Base-by-base conservation (phyloP, 2,113 vertebrate species). In the Oenanthe oenanthe region DNA sequence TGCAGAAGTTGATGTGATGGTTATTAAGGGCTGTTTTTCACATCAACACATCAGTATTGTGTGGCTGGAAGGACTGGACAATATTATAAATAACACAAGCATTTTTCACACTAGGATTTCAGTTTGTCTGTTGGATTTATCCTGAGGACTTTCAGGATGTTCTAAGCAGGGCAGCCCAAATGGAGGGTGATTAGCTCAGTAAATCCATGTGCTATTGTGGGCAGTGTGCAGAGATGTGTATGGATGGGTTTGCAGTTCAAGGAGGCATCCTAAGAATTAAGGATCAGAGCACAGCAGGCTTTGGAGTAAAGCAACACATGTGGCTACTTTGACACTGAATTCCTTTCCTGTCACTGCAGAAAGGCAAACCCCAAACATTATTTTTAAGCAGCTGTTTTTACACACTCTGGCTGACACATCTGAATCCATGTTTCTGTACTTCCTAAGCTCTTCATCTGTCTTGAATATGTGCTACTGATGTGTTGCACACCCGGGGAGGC, bases 401-500 rank as follows among this genome's bases (percentile, higher is more conserved):
- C 67, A 50, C n/a, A 21, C 65, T 67, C 88, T 85, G 67, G 38
- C 72, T 95, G 96, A 96, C 90, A 96, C 68, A 72, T 93, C 75
- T 96, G 85, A 96, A 74, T 90, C 79, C 25, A 4, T 93, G 89
- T 96, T 96, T 85, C 92, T 92, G 2, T 56, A 58, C 75, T 88
- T 92, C 28, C 78, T 96, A 94, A 96, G 92, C 85, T 90, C 85
- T 89, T 96, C 85, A 93, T 96, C 85, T 95, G 81, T 95, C 93
- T 96, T 92, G 75, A 83, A 74, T 77, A 57, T 85, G 87, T 5
- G 56, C 88, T 96, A 91, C 88, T 92, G 94, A 95, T 4, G 1
- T 62, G 63, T 90, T 92, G 60, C 85, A 80, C 81, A 76, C 66
- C 56, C 32, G 0, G 40, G 66, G 45, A 94, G 67, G 54, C 45